A percentile compares a stretch with the other conserved stretches of the same genome.
Conservation (phyloP, 2,888 invertebrate species). For the Meghimatium bilineatum region DNA sequence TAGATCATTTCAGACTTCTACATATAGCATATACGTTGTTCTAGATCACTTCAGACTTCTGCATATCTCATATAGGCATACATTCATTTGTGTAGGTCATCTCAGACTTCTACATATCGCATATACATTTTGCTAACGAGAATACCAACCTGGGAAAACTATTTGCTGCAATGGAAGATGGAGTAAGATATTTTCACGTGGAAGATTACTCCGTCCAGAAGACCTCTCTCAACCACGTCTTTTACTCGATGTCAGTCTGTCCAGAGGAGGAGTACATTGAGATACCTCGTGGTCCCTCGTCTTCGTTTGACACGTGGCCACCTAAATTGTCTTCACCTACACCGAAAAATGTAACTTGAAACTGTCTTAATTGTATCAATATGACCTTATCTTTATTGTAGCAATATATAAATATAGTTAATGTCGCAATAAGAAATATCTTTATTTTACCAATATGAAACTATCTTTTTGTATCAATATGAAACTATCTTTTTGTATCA, state of each 20-base stretch:
- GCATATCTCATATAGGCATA: too few species aligned
- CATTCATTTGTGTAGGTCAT: background rate
- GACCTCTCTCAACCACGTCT: background rate
- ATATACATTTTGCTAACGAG: background rate
- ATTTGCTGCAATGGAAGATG: constrained; percentile 10
- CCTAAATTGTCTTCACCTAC: background rate
- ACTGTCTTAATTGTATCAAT: too few species aligned
- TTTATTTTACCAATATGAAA: too few species aligned
- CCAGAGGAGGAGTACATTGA: constrained; percentile 13
- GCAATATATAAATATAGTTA: too few species aligned
- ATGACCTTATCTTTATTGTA: too few species aligned
- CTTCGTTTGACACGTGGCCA: constrained; percentile 13
- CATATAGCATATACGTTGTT: too few species aligned
- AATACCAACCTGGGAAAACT: background rate
- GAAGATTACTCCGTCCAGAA: background rate
- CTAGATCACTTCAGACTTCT: too few species aligned
- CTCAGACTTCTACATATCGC: background rate
- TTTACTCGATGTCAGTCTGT: background rate
- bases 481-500: too few species aligned
- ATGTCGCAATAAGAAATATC: too few species aligned
- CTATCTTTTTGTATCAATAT: too few species aligned
- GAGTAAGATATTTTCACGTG: constrained; percentile 6
- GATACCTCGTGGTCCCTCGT: background rate
- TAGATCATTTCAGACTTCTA: too few species aligned
- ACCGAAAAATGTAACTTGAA: too few species aligned